A percentile compares a stretch with the other conserved stretches of the same genome.
These are phyloP conservation scores for Hormaphis cornu DNA, from an alignment of 1,140 invertebrate genomes.

Conservation along the genomic window DNA sequence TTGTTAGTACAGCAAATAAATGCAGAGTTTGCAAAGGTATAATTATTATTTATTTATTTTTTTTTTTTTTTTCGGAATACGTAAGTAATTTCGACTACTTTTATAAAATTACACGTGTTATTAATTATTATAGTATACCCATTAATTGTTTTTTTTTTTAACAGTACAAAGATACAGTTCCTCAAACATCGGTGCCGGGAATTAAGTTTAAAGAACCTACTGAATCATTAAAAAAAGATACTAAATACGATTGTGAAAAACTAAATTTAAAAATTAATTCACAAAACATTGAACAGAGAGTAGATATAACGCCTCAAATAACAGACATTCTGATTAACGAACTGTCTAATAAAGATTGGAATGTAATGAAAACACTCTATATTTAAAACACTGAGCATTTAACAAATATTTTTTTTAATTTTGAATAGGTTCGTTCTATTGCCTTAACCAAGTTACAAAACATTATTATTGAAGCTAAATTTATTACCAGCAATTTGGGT, in stretches of 20 bases:
- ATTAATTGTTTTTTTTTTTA: too few species aligned
- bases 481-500: conserved; percentile 71
- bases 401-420: neutral
- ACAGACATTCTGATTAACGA: conserved; percentile 71
- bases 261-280: conserved; percentile 49
- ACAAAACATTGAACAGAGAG: conserved; percentile 59
- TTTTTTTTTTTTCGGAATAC: conserved; percentile 31
- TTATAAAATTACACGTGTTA: too few species aligned
- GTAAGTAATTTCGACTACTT: too few species aligned
- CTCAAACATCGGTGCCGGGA: conserved; percentile 61
- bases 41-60: conserved; percentile 30
- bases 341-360: conserved; percentile 90
- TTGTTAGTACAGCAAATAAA: conserved; percentile 76
- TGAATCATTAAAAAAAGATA: conserved; percentile 46
- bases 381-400: neutral
- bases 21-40: conserved; percentile 72
- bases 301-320: conserved; percentile 77
- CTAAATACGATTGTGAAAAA: conserved; percentile 48
- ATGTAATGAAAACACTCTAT: conserved; percentile 47
- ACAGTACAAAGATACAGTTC: conserved; percentile 49
- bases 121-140: too few species aligned
- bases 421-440: conserved; percentile 62
- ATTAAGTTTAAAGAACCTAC: conserved; percentile 40
- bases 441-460: conserved; percentile 66
- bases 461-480: conserved; percentile 65